phyloP scores from a whole-genome alignment of 2,888 invertebrate species.

The Tricholauxania praeusta region DNA sequence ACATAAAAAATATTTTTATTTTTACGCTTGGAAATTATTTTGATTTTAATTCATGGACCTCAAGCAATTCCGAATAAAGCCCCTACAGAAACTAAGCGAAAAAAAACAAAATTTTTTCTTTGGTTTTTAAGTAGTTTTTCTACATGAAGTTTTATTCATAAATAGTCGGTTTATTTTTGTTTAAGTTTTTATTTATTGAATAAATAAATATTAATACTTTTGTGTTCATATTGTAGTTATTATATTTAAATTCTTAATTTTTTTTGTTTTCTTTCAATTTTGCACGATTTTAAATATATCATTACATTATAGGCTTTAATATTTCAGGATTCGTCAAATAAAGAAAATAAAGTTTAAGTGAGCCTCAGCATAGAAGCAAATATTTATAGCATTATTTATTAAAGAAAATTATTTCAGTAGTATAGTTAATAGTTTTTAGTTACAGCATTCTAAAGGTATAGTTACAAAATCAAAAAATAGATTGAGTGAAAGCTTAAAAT shows the following conservation, averaged over 20 bases:
- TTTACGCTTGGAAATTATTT: too few relatives aligned
- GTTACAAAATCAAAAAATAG: neutral
- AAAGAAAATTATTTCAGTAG: neutral
- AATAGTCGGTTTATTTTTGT: slow-evolving; percentile 48
- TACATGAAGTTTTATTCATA: slow-evolving; percentile 65
- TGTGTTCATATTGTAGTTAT: slow-evolving; percentile 35
- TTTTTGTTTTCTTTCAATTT: slow-evolving; percentile 28
- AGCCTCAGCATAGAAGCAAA: neutral
- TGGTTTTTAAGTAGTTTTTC: slow-evolving; percentile 47
- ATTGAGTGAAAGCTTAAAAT: slow-evolving; percentile 56
- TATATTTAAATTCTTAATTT: slow-evolving; percentile 43
- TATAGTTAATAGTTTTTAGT: neutral
- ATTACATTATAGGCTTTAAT: too few relatives aligned
- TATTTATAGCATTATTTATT: neutral
- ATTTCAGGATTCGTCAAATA: too few relatives aligned
- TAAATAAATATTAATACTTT: slow-evolving; percentile 41
- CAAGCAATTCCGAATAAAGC: too few relatives aligned
- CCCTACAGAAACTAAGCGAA: neutral
- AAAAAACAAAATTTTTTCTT: slow-evolving; percentile 5
- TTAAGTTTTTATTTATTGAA: slow-evolving; percentile 41
- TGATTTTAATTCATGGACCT: too few relatives aligned
- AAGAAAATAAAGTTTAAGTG: too few relatives aligned
- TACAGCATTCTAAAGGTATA: neutral
- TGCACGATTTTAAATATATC: too few relatives aligned
- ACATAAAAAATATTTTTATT: too few relatives aligned